Evolutionary conservation across 2,113 vertebrate species (phyloP).

Genomic region (Sylvia atricapilla): DNA sequence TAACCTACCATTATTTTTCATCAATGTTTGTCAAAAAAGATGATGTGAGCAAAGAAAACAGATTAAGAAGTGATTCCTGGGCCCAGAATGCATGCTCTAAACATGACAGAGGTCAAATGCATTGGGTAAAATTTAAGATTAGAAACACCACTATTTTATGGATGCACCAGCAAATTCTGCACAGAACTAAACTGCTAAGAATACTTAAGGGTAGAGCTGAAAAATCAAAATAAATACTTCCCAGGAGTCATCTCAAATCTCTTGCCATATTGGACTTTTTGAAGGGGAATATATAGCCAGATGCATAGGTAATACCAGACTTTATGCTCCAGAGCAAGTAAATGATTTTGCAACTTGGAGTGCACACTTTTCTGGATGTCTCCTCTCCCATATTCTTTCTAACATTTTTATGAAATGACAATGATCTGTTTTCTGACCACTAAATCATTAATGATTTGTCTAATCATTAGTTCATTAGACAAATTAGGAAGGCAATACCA

Average conservation of each 20-base stretch:
- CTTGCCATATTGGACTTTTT: neutral
- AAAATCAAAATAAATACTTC: neutral
- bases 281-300: fast-evolving
- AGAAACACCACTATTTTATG: neutral
- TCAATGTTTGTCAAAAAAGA: neutral
- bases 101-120: neutral
- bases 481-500: neutral
- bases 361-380: neutral
- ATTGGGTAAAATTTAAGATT: neutral
- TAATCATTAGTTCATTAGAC: neutral
- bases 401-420: neutral
- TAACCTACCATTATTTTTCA: neutral
- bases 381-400: neutral
- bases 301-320: neutral
- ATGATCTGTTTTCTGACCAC: neutral
- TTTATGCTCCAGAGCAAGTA: neutral
- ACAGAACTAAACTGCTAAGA: neutral
- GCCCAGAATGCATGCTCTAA: neutral
- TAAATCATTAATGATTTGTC: neutral
- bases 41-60: neutral
- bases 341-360: neutral
- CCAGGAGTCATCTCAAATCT: neutral
- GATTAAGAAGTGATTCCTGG: neutral
- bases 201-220: neutral
- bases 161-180: neutral